Evolutionary conservation across 2,888 invertebrate species (phyloP).

Genomic region (Chalcosyrphus nemorum): DNA sequence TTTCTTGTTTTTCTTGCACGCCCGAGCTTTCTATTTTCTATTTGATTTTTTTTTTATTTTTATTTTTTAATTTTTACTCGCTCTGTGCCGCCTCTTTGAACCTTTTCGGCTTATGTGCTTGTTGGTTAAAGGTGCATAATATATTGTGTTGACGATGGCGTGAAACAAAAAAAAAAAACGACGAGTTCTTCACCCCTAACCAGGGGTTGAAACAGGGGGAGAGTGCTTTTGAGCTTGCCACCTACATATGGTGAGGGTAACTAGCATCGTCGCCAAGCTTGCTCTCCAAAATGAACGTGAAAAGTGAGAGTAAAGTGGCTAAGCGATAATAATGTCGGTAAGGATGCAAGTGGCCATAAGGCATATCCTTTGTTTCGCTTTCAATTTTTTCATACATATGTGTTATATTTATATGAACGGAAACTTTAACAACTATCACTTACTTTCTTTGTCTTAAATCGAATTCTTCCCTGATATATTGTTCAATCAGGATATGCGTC

Average conservation of each 20-base stretch:
- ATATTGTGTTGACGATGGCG: slow-evolving; percentile 71
- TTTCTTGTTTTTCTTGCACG: not conserved
- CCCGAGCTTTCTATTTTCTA: slow-evolving; percentile 57
- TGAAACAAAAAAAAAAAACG: slow-evolving; percentile 61
- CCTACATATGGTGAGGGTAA: slow-evolving; percentile 30
- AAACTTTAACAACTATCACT: not conserved
- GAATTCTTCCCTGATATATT: not conserved
- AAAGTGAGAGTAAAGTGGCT: slow-evolving; percentile 65
- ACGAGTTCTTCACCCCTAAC: slow-evolving; percentile 34
- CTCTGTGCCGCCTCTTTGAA: slow-evolving; percentile 66
- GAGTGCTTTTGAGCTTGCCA: slow-evolving; percentile 19
- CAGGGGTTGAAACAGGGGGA: too few relatives aligned
- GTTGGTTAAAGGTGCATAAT: slow-evolving; percentile 72
- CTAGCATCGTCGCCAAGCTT: slow-evolving; percentile 38
- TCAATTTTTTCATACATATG: not conserved
- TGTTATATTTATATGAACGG: not conserved
- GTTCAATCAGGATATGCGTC: not conserved
- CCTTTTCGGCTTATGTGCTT: slow-evolving; percentile 69
- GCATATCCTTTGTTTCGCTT: slow-evolving; percentile 28
- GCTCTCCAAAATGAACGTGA: slow-evolving; percentile 21
- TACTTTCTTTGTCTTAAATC: not conserved
- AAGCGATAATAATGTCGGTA: slow-evolving; percentile 49
- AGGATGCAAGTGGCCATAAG: slow-evolving; percentile 49
- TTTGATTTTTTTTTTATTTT: slow-evolving; percentile 42
- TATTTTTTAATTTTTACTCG: slow-evolving; percentile 36